phyloP scores from a whole-genome alignment of 2,888 invertebrate species.

The Catocala fraxini region DNA sequence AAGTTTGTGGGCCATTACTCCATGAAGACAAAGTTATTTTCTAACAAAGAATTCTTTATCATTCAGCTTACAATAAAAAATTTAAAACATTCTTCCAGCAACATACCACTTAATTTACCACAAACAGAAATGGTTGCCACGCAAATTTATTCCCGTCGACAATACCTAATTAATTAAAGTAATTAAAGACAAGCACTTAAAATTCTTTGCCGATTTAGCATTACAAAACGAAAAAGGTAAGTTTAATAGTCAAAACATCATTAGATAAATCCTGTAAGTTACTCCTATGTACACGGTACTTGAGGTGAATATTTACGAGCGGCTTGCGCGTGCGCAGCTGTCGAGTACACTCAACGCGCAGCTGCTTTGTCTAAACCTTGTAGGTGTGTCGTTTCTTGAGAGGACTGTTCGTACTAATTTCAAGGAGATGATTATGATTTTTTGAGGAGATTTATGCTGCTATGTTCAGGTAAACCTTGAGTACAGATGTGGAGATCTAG shows the following conservation, averaged over 20 bases:
- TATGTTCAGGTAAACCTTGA: too few species aligned
- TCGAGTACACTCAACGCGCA: slow-evolving; percentile 52
- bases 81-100: too few species aligned
- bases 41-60: too few species aligned
- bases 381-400: slow-evolving; percentile 31
- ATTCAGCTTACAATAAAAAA: too few species aligned
- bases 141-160: too few species aligned
- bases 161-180: not conserved
- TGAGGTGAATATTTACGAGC: slow-evolving; percentile 62
- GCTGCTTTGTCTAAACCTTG: slow-evolving; percentile 53
- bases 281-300: slow-evolving; percentile 24
- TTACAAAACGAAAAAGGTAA: slow-evolving; percentile 3
- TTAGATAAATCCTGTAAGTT: slow-evolving; percentile 42
- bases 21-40: too few species aligned
- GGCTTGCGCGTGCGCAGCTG: slow-evolving; percentile 66
- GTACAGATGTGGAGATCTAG: too few species aligned
- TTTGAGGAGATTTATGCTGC: too few species aligned
- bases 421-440: not conserved
- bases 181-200: not conserved
- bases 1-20: too few species aligned
- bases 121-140: too few species aligned
- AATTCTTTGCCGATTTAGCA: not conserved
- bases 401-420: slow-evolving; percentile 24
- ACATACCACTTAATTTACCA: too few species aligned
- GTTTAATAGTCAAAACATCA: slow-evolving; percentile 11